These are phyloP conservation scores for Spodoptera picta DNA, from an alignment of 2,888 invertebrate genomes.

Conservation along the genomic window DNA sequence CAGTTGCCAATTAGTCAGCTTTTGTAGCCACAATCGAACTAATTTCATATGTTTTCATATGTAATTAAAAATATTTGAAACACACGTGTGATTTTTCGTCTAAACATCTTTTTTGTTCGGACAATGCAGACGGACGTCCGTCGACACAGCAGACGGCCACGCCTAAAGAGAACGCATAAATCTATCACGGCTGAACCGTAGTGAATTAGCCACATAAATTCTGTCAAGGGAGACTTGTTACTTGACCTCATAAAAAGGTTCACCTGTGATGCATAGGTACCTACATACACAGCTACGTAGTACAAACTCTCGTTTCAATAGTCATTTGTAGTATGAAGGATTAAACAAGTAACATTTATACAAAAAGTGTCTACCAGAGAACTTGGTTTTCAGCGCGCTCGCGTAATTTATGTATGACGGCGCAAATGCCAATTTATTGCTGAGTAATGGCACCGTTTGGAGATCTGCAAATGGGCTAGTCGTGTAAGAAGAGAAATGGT, in stretches of 20 bases:
- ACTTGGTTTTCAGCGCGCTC: constrained; percentile 82
- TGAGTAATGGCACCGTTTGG: constrained; percentile 88
- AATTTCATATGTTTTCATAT: constrained; percentile 35
- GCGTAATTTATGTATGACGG: constrained; percentile 88
- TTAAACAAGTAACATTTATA: constrained; percentile 65
- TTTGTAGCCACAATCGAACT: constrained; percentile 56
- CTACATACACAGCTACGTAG: constrained; percentile 15
- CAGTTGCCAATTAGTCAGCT: constrained; percentile 67
- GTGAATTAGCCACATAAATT: constrained; percentile 70
- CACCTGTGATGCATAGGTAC: constrained; percentile 22
- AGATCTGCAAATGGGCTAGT: constrained; percentile 88
- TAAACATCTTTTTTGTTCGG: constrained; percentile 32
- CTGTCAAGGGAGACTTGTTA: constrained; percentile 48
- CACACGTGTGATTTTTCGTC: constrained; percentile 6
- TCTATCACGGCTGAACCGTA: constrained; percentile 64
- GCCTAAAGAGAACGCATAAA: constrained; percentile 63
- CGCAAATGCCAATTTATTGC: constrained; percentile 89
- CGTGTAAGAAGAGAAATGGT: constrained; percentile 87
- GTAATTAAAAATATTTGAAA: constrained; percentile 24
- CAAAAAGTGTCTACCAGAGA: constrained; percentile 81
- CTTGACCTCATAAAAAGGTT: constrained; percentile 55
- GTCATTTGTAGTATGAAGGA: constrained; percentile 53
- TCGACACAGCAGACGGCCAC: constrained; percentile 50
- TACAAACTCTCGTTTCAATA: constrained; percentile 15
- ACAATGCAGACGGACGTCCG: constrained; percentile 12